Evolutionary conservation across 2,113 vertebrate genomes (phyloP), one percentile per base, ranked within the genome.

Genomic region (Albula glossodonta): DNA sequence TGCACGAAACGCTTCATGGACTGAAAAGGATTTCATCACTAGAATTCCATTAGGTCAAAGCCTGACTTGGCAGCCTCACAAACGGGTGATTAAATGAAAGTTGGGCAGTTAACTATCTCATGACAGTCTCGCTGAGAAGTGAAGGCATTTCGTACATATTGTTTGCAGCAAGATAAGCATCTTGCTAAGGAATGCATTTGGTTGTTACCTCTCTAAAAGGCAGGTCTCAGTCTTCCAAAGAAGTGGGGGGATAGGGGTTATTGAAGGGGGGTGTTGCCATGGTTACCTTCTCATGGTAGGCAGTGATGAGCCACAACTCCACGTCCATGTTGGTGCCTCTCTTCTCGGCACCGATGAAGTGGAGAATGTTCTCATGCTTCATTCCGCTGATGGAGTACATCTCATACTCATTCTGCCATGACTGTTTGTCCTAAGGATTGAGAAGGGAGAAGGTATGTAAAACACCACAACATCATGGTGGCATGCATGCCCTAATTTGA

Each of bases 381-480:
- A 99, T 98, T 31, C 98, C 98, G 0, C 97, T 96, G 22, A 98
- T 95, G 87, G 96, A 90, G 94, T 98, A 99, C 63, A 99, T 97
- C 91, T 99, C 98, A 10, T 98, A 97, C 89, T 99, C 98, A 6
- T 99, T 99, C 90, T 98, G 97, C 98, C 98, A 99, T 0, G 98
- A 99, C 90, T 99, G 97, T 88, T 99, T 99, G 91, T 99, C 97
- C 98, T 99, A 88, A 60, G 85, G 78, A 41, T 41, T 41, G 31
- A 12, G 19, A 49, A 13, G 25, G 25, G 25, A 0, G 12, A 19
- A n/a, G 5, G n/a, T 10, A n/a, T 31, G 53, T 25, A 10, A 31
- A 31, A 74, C 3, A 17, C 5, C 53, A 41, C 31, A 41, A 1
- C 31, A 41, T 41, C 0, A 41, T 41, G 31, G 31, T 41, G 31